phyloP scores from a whole-genome alignment of 2,797 vertebrate species.

The Cygnus olor region DNA sequence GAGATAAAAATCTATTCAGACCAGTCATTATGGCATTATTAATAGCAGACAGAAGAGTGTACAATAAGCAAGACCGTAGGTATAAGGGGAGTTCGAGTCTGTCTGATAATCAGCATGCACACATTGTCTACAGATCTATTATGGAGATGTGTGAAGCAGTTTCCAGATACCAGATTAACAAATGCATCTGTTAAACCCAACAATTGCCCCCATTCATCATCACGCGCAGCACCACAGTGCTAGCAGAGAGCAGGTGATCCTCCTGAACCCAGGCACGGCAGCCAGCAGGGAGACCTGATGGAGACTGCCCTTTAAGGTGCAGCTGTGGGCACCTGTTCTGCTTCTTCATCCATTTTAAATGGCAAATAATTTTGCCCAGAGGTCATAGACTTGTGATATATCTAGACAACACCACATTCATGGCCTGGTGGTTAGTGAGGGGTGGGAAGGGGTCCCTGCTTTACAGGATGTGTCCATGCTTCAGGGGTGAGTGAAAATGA shows the following conservation, averaged over 20 bases:
- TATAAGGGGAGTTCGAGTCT: not conserved
- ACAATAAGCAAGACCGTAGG: not conserved
- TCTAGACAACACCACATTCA: not conserved
- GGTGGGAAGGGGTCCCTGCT: not conserved
- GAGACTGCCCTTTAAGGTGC: not conserved
- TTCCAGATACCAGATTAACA: constrained; percentile 24
- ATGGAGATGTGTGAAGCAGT: not conserved
- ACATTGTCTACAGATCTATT: not conserved
- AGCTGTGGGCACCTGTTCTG: not conserved
- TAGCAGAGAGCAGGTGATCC: not conserved
- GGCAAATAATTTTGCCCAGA: not conserved
- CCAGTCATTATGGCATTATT: not conserved
- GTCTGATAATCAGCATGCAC: not conserved
- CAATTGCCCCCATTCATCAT: not conserved
- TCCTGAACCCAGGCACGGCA: not conserved
- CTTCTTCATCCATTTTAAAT: not conserved
- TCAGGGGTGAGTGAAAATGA: not conserved
- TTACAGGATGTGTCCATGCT: not conserved
- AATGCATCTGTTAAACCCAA: not conserved
- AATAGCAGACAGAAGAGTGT: not conserved
- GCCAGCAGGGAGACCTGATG: not conserved
- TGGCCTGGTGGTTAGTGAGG: not conserved
- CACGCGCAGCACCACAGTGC: not conserved
- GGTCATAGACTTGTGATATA: not conserved
- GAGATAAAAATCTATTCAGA: constrained; percentile 13